phyloP scores from a whole-genome alignment of 2,888 invertebrate genomes.

The Leucophora obtusa region DNA sequence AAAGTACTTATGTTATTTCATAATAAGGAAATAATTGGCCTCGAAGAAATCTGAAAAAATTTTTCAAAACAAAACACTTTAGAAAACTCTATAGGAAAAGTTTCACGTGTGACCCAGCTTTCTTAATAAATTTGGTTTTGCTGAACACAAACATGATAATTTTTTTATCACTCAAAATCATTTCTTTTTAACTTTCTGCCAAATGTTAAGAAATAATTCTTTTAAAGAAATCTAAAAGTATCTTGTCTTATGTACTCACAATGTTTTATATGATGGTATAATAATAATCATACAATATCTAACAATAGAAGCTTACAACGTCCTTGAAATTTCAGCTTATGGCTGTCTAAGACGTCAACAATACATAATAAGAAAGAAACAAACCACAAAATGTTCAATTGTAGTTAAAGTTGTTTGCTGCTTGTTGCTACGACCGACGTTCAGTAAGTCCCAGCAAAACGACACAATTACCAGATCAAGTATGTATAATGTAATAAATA shows the following conservation, averaged over 20 bases:
- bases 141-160: too few relatives aligned
- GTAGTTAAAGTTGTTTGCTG: constrained; percentile 19
- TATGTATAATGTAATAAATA: too few relatives aligned
- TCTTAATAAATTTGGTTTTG: too few relatives aligned
- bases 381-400: constrained; percentile 40
- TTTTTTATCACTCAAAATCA: too few relatives aligned
- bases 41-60: too few relatives aligned
- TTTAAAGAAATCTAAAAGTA: constrained; percentile 9
- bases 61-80: too few relatives aligned
- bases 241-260: neutral
- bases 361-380: constrained; percentile 17
- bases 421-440: constrained; percentile 14
- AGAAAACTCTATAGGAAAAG: too few relatives aligned
- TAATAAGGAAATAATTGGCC: too few relatives aligned
- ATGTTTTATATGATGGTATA: constrained; percentile 26
- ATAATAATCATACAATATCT: constrained; percentile 39
- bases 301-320: constrained; percentile 59
- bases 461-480: too few relatives aligned
- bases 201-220: constrained; percentile 1
- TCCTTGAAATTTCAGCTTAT: constrained; percentile 61
- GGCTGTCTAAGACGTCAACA: constrained; percentile 54
- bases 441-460: neutral
- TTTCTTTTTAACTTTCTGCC: too few relatives aligned
- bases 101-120: too few relatives aligned
- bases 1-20: too few relatives aligned